A percentile compares a stretch with the other conserved stretches of the same genome.
Evolutionary conservation across 1,140 invertebrate species (phyloP).

Genomic region (Notospermus geniculatus): DNA sequence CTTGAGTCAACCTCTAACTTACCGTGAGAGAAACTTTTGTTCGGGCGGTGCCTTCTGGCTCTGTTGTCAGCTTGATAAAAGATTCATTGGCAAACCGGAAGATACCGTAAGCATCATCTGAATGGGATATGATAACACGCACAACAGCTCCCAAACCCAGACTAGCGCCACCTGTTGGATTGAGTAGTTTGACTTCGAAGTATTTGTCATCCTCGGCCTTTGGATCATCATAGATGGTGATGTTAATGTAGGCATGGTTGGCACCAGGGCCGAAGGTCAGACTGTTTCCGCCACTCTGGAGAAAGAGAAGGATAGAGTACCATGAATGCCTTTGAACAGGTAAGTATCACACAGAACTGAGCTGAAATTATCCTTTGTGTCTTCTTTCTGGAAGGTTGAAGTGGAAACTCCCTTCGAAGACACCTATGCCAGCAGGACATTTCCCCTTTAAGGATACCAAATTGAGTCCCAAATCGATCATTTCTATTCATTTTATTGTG

Average conservation of each 20-base stretch:
- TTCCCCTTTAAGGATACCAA: too few relatives aligned
- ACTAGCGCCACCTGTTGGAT: constrained; percentile 43
- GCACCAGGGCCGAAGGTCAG: constrained; percentile 36
- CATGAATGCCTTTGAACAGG: too few relatives aligned
- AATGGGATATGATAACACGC: constrained; percentile 42
- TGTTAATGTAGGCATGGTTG: constrained; percentile 39
- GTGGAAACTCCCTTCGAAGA: too few relatives aligned
- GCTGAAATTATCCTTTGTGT: too few relatives aligned
- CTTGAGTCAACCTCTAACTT: not conserved
- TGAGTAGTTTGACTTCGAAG: constrained; percentile 44
- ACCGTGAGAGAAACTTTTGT: not conserved
- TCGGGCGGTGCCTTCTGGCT: not conserved
- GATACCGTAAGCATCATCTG: constrained; percentile 49
- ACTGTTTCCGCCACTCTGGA: constrained; percentile 37
- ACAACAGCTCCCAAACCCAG: constrained; percentile 37
- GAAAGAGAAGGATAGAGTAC: constrained; percentile 6
- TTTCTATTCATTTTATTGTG: too few relatives aligned
- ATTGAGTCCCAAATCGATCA: too few relatives aligned
- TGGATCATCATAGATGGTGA: constrained; percentile 44
- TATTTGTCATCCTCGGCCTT: constrained; percentile 44
- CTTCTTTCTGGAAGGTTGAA: too few relatives aligned
- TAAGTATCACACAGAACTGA: too few relatives aligned
- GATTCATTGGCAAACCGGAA: constrained; percentile 41
- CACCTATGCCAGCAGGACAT: too few relatives aligned
- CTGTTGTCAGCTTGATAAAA: constrained; percentile 16